A percentile compares a stretch with the other conserved stretches of the same genome.
Evolutionary conservation across 1,140 invertebrate species (phyloP).

Genomic region (Hyles vespertilio): DNA sequence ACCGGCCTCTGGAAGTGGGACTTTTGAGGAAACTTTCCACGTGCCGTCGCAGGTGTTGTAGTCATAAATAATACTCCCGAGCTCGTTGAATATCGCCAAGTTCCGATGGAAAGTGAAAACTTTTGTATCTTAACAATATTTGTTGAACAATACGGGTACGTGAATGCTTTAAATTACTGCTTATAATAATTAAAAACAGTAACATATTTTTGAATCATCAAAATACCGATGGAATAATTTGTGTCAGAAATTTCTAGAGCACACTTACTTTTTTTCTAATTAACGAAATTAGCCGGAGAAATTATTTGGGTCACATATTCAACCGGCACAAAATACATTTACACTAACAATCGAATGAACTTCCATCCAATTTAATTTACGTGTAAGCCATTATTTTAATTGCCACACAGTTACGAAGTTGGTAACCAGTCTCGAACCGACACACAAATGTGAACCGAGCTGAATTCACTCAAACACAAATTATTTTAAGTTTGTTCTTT

Average conservation of each 20-base stretch:
- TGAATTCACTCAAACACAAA: slow-evolving; percentile 32
- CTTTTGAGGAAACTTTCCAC: slow-evolving; percentile 52
- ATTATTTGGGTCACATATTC: slow-evolving; percentile 29
- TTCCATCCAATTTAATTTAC: slow-evolving; percentile 57
- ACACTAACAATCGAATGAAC: slow-evolving; percentile 46
- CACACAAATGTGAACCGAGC: slow-evolving; percentile 26
- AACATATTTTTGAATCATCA: not conserved
- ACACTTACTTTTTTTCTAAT: too few species aligned
- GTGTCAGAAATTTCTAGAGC: too few species aligned
- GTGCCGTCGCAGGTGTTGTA: slow-evolving; percentile 53
- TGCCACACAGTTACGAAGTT: slow-evolving; percentile 50
- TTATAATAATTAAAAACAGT: not conserved
- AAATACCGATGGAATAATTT: too few species aligned
- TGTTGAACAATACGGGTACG: not conserved
- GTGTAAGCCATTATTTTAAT: slow-evolving; percentile 63
- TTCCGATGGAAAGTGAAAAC: slow-evolving; percentile 18
- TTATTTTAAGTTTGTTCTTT: slow-evolving; percentile 35
- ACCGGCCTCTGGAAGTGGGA: slow-evolving; percentile 32
- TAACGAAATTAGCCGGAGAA: not conserved
- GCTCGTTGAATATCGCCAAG: slow-evolving; percentile 13
- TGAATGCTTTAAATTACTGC: not conserved
- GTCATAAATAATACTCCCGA: slow-evolving; percentile 25
- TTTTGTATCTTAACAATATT: not conserved
- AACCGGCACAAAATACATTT: slow-evolving; percentile 34
- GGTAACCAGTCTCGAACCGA: slow-evolving; percentile 22